Percentiles rank a stretch among this genome's conserved stretches.
These are phyloP conservation scores for Bubo bubo DNA, from an alignment of 2,113 vertebrate genomes.

Conservation along the genomic window DNA sequence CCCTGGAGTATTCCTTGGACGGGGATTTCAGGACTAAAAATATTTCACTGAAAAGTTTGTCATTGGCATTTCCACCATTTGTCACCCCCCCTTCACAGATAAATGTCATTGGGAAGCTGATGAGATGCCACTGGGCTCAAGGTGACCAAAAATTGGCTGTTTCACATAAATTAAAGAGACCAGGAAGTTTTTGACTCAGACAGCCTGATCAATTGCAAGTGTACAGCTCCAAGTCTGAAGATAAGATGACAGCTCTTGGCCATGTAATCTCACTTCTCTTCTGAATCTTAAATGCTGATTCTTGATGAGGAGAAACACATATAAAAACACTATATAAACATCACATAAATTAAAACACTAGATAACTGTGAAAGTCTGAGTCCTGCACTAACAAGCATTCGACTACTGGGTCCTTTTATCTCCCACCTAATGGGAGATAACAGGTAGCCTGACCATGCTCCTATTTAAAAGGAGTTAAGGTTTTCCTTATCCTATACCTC, in stretches of 20 bases:
- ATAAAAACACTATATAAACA: too few relatives aligned
- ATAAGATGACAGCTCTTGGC: not conserved
- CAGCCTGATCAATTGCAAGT: not conserved
- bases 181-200: not conserved
- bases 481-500: not conserved
- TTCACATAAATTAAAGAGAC: not conserved
- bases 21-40: not conserved
- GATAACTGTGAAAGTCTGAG: not conserved
- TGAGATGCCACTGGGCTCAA: not conserved
- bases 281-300: not conserved
- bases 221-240: not conserved
- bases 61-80: not conserved
- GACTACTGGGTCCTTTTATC: not conserved
- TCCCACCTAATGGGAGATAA: not conserved
- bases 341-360: not conserved
- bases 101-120: not conserved
- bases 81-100: not conserved
- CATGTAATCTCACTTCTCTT: not conserved
- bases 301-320: not conserved
- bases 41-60: not conserved
- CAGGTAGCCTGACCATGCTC: not conserved
- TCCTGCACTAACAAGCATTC: not conserved
- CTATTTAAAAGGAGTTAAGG: not conserved
- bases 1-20: not conserved
- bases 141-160: not conserved